Percentiles rank a stretch among this genome's conserved stretches.
These are phyloP conservation scores for Notodonta dromedarius DNA, from an alignment of 2,888 invertebrate species.

Conservation along the genomic window DNA sequence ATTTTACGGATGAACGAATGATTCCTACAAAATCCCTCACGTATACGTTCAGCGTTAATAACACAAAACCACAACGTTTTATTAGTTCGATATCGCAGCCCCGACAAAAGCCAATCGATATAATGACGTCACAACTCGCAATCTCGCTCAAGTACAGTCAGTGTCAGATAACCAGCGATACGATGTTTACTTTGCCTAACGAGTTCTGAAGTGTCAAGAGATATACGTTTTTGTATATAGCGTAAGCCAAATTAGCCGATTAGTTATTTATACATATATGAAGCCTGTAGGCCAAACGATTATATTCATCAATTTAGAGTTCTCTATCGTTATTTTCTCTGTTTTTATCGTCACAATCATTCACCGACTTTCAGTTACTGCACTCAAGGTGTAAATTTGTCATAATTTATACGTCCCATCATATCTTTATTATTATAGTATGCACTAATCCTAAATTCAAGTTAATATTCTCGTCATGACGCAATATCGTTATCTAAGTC, in stretches of 20 bases:
- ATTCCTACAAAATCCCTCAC: background rate
- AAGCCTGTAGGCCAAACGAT: no score
- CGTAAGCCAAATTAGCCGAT: background rate
- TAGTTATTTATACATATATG: no score
- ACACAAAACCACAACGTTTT: background rate
- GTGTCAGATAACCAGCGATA: constrained; percentile 12
- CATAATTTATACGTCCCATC: background rate
- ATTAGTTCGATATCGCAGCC: background rate
- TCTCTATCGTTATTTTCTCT: no score
- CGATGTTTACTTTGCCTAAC: constrained; percentile 11
- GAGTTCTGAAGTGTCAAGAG: constrained; percentile 6
- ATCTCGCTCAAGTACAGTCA: constrained; percentile 9
- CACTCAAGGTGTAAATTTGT: no score
- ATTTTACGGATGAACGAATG: background rate
- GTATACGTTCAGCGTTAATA: background rate
- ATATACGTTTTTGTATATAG: constrained; percentile 10
- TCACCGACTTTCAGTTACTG: no score
- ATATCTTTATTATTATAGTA: constrained; percentile 4
- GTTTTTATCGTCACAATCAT: background rate
- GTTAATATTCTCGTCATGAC: constrained; percentile 38
- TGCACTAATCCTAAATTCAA: constrained; percentile 16
- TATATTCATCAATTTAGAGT: no score
- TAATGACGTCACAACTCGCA: constrained; percentile 23
- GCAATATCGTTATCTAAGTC: constrained; percentile 39
- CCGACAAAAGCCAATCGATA: constrained; percentile 9